These are phyloP conservation scores for Halocynthia aurantium DNA, from an alignment of 23 tunicate species.

Conservation along the genomic window DNA sequence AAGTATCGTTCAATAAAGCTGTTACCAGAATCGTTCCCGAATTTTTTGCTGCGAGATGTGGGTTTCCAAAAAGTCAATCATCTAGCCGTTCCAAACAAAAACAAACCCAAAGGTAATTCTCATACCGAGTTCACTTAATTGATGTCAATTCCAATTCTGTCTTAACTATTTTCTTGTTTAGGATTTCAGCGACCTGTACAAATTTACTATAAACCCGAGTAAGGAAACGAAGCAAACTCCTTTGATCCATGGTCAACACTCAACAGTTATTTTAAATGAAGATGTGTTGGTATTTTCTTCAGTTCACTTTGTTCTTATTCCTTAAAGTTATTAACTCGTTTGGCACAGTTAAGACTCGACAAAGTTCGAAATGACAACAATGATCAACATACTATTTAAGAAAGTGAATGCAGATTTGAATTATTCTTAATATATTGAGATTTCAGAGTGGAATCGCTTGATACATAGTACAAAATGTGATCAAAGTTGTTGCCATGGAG, in stretches of 20 bases:
- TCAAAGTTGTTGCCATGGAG: too few relatives aligned
- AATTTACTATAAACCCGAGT: conserved; percentile 31
- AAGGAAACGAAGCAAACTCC: not conserved
- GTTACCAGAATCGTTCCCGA: conserved; percentile 51
- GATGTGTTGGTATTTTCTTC: not conserved
- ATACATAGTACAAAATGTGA: too few relatives aligned
- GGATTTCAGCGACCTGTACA: conserved; percentile 35
- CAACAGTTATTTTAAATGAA: not conserved
- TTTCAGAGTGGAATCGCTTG: too few relatives aligned
- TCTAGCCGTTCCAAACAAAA: conserved; percentile 11
- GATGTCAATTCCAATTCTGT: not conserved
- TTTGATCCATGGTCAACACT: not conserved
- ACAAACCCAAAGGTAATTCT: conserved; percentile 25
- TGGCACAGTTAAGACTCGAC: too few relatives aligned
- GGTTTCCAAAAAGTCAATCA: conserved; percentile 80
- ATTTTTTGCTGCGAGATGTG: conserved; percentile 38
- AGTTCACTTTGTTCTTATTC: too few relatives aligned
- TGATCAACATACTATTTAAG: too few relatives aligned
- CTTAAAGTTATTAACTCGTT: too few relatives aligned
- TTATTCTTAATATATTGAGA: too few relatives aligned
- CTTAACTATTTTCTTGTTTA: not conserved
- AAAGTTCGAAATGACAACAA: too few relatives aligned
- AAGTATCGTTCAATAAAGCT: conserved; percentile 58
- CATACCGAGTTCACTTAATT: not conserved
- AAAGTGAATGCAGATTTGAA: too few relatives aligned